Evolutionary conservation across 2,797 vertebrate genomes (phyloP).

Genomic region (Microctenopoma stevenorrisi): DNA sequence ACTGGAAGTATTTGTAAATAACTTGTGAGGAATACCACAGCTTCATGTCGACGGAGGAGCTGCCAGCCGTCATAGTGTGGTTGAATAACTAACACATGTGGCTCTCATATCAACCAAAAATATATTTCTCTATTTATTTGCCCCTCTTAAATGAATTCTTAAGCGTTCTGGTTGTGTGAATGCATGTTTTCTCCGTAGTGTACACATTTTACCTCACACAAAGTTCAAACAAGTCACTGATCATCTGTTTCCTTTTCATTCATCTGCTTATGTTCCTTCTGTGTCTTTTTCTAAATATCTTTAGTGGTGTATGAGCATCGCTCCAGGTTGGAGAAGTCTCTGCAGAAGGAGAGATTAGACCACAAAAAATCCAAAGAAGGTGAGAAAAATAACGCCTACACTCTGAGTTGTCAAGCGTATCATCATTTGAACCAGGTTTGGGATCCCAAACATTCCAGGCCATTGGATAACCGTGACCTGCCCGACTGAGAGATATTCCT

Average conservation of each 20-base stretch:
- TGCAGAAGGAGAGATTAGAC: constrained; percentile 97
- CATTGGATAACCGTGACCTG: too few relatives aligned
- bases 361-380: constrained; percentile 99
- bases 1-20: constrained; percentile 11
- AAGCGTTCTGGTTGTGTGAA: not conserved
- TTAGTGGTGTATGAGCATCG: constrained; percentile 98
- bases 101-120: constrained; percentile 9
- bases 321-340: constrained; percentile 96
- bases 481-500: not conserved
- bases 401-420: not conserved
- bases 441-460: too few relatives aligned
- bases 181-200: not conserved
- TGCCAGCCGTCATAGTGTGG: constrained; percentile 17
- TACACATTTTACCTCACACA: constrained; percentile 21
- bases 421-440: not conserved
- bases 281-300: constrained; percentile 12
- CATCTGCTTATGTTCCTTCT: not conserved
- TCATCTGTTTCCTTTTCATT: not conserved
- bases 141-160: not conserved
- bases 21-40: constrained; percentile 48
- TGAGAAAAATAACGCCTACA: constrained; percentile 56
- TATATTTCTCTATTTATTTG: not conserved
- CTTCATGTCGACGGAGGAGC: constrained; percentile 26
- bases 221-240: constrained; percentile 18
- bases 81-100: constrained; percentile 37